phyloP scores from a whole-genome alignment of 2,888 invertebrate genomes.

The Bimastos eiseni region DNA sequence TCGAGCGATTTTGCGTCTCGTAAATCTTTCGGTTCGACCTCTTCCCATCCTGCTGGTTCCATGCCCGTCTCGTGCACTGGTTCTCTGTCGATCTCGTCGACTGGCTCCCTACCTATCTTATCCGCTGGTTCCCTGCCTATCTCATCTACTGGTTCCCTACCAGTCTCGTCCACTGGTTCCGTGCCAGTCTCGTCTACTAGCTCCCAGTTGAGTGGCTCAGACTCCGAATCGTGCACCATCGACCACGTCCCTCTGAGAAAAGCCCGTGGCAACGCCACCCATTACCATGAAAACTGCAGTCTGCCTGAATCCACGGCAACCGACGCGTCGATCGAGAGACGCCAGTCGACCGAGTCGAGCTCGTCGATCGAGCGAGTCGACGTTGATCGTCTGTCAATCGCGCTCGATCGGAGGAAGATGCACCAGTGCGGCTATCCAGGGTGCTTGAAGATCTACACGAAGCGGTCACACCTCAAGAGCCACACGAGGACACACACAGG shows the following conservation, averaged over 20 bases:
- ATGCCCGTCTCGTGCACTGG: background rate
- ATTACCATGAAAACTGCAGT: background rate
- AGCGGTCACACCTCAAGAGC: slow-evolving; percentile 68
- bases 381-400: background rate
- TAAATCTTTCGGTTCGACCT: background rate
- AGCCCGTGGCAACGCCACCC: background rate
- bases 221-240: background rate
- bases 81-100: background rate
- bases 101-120: background rate
- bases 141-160: background rate
- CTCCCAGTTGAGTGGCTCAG: background rate
- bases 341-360: background rate
- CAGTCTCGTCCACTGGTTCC: background rate
- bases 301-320: background rate
- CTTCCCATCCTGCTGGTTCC: background rate
- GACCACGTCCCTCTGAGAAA: background rate
- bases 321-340: background rate
- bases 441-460: slow-evolving; percentile 69
- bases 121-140: background rate
- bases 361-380: background rate
- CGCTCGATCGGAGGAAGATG: background rate
- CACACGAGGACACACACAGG: slow-evolving; percentile 21
- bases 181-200: background rate
- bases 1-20: background rate
- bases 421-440: slow-evolving; percentile 66